Evolutionary conservation across 2,888 invertebrate species (phyloP).

Genomic region (Sturmia bella): DNA sequence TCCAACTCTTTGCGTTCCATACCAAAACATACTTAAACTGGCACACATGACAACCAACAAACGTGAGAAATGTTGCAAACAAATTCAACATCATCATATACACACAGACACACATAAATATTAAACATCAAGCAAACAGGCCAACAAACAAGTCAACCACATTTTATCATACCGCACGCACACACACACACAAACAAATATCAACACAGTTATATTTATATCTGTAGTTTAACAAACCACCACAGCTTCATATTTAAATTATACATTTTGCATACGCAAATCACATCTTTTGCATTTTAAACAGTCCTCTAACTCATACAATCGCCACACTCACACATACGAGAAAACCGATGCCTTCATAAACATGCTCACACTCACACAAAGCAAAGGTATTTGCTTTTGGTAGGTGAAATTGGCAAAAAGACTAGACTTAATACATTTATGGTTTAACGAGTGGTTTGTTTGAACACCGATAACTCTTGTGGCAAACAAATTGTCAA

Average conservation of each 20-base stretch:
- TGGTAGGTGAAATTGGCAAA: constrained; percentile 43
- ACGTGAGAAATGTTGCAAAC: constrained; percentile 36
- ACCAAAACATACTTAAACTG: too few relatives aligned
- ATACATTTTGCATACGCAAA: constrained; percentile 63
- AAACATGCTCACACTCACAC: constrained; percentile 12
- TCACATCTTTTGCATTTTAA: constrained; percentile 69
- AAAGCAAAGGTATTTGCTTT: constrained; percentile 6
- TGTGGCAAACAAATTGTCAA: constrained; percentile 66
- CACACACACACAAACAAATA: background rate
- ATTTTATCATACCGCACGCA: constrained; percentile 35
- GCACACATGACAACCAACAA: constrained; percentile 7
- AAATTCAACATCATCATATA: background rate
- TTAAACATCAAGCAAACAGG: constrained; percentile 24
- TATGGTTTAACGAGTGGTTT: constrained; percentile 70
- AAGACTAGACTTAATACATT: constrained; percentile 68
- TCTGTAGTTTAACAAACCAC: background rate
- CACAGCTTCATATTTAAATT: constrained; percentile 48
- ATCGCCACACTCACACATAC: constrained; percentile 1
- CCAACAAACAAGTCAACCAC: constrained; percentile 26
- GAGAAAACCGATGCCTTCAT: constrained; percentile 16
- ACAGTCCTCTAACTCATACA: constrained; percentile 57
- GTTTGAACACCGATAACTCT: constrained; percentile 67
- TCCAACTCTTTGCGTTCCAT: background rate
- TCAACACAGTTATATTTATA: constrained; percentile 2
- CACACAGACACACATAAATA: constrained; percentile 25